These are phyloP conservation scores for Chrysomela aeneicollis DNA, from an alignment of 2,888 invertebrate species.

Conservation along the genomic window DNA sequence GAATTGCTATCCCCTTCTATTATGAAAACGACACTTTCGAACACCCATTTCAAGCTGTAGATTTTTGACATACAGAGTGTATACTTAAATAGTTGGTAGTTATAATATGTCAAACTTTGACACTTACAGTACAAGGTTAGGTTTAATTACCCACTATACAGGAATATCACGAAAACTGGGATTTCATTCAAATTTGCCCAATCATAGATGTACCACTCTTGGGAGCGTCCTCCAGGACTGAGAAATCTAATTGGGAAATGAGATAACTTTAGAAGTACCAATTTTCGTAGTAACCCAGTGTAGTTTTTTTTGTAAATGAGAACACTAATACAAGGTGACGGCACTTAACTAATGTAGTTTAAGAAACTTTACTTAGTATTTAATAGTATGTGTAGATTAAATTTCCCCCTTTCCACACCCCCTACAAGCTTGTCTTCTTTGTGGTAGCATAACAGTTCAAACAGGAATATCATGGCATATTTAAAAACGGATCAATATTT, in stretches of 20 bases:
- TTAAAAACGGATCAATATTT: conserved; percentile 51
- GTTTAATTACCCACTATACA: conserved; percentile 56
- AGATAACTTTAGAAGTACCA: background rate
- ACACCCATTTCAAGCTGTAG: conserved; percentile 43
- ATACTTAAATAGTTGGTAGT: conserved; percentile 56
- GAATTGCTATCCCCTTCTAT: background rate
- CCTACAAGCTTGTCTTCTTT: conserved; percentile 57
- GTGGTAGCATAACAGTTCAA: conserved; percentile 61
- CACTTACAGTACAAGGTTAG: conserved; percentile 60
- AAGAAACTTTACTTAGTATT: conserved; percentile 56
- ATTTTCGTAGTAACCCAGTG: conserved; percentile 1
- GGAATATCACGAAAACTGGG: conserved; percentile 23
- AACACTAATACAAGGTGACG: conserved; percentile 61
- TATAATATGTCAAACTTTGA: conserved; percentile 53
- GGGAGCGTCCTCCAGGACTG: background rate
- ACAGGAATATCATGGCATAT: conserved; percentile 58
- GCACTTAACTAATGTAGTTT: conserved; percentile 61
- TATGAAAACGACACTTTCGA: conserved; percentile 28
- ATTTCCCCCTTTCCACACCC: conserved; percentile 44
- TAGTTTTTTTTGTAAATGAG: conserved; percentile 58
- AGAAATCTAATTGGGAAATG: background rate
- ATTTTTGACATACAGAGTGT: conserved; percentile 52
- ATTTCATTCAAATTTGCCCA: background rate
- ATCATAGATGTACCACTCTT: conserved; percentile 2
- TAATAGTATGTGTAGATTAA: conserved; percentile 52